A percentile compares a stretch with the other conserved stretches of the same genome.
Conservation (phyloP, 2,113 vertebrate species). For the Psilopsiagon aymara region DNA sequence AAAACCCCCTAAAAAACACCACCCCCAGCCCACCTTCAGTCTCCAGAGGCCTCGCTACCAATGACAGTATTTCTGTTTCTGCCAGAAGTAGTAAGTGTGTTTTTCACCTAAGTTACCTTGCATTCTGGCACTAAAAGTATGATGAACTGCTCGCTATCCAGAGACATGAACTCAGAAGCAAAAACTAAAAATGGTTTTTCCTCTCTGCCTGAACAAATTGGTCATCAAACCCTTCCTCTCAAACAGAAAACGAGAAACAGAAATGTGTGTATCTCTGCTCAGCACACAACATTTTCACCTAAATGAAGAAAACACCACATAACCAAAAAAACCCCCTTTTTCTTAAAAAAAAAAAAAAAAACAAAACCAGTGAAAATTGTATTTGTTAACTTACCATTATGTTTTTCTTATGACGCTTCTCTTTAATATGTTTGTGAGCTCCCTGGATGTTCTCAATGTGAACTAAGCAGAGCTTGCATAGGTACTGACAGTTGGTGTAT, state of each 20-base stretch:
- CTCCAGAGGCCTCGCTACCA: background rate
- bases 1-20: background rate
- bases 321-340: background rate
- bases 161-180: background rate
- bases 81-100: background rate
- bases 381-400: conserved; percentile 85
- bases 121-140: background rate
- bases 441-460: conserved; percentile 98
- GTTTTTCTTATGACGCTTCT: conserved; percentile 99
- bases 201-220: background rate
- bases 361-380: background rate
- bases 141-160: background rate
- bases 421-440: conserved; percentile 99
- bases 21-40: background rate
- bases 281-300: background rate
- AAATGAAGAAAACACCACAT: background rate
- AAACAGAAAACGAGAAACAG: background rate
- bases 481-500: conserved; percentile 95
- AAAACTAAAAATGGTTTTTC: background rate
- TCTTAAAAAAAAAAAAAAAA: background rate
- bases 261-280: background rate
- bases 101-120: background rate
- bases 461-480: conserved; percentile 97
- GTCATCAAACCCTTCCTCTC: background rate
- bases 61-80: too few relatives aligned